Evolutionary conservation across 2,888 invertebrate species (phyloP).

Genomic region (Heliothis peltigera): DNA sequence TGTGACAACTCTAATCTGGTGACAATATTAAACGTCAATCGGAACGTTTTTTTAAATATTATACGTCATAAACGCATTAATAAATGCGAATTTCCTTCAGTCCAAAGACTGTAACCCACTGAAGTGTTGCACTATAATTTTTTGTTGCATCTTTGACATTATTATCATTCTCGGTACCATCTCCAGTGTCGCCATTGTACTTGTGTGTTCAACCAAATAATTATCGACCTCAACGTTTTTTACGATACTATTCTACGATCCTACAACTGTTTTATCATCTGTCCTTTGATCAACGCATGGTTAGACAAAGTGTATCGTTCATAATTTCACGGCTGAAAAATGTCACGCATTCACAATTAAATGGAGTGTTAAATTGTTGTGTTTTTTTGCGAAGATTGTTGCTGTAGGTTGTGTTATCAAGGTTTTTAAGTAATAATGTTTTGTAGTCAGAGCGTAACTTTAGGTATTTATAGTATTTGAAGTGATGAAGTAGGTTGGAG

Average conservation of each 20-base stretch:
- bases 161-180: conserved; percentile 40
- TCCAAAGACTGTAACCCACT: neutral
- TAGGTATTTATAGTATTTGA: neutral
- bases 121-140: conserved; percentile 23
- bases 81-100: neutral
- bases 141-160: conserved; percentile 15
- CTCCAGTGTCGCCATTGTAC: conserved; percentile 44
- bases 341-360: conserved; percentile 51
- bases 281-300: conserved; percentile 47
- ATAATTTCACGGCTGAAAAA: conserved; percentile 39
- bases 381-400: conserved; percentile 14
- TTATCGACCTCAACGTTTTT: conserved; percentile 54
- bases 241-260: conserved; percentile 25
- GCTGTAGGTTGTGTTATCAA: conserved; percentile 35
- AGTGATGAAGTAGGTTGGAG: neutral
- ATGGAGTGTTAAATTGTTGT: conserved; percentile 39
- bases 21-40: no score
- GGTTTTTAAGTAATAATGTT: conserved; percentile 19
- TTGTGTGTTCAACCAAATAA: conserved; percentile 43
- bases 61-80: neutral
- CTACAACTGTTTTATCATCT: conserved; percentile 32
- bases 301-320: conserved; percentile 35
- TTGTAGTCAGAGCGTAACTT: conserved; percentile 4
- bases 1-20: no score
- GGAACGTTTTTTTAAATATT: no score